Evolutionary conservation across 2,113 vertebrate species (phyloP).

Genomic region (Lipophrys pholis): DNA sequence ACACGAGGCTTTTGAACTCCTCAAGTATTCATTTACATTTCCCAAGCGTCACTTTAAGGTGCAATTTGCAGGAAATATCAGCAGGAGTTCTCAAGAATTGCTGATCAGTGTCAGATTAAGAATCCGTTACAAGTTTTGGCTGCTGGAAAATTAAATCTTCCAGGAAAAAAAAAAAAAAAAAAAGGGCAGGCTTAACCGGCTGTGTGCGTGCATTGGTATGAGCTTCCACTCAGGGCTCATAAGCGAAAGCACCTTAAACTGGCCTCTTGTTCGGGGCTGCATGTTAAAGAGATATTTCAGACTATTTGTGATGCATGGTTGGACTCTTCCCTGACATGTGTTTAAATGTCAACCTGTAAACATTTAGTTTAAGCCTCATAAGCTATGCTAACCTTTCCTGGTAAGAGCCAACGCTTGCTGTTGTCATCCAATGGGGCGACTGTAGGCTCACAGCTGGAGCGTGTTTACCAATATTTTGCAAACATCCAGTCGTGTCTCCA

Average conservation of each 20-base stretch:
- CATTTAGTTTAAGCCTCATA: background rate
- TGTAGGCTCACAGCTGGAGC: background rate
- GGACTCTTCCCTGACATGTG: background rate
- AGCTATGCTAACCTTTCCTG: background rate
- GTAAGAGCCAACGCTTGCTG: conserved; percentile 3
- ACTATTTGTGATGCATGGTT: background rate
- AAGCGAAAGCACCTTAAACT: background rate
- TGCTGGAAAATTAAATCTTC: conserved; percentile 5
- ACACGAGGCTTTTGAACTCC: conserved; percentile 12
- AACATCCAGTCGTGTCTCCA: background rate
- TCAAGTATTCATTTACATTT: conserved; percentile 23
- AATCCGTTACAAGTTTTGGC: background rate
- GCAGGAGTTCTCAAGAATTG: conserved; percentile 1
- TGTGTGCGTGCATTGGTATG: background rate
- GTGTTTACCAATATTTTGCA: background rate
- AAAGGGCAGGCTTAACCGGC: background rate
- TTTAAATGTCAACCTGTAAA: background rate
- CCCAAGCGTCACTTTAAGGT: conserved; percentile 43
- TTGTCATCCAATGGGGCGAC: background rate
- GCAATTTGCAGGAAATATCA: conserved; percentile 40
- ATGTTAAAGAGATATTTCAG: background rate
- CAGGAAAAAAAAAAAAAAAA: too few species aligned
- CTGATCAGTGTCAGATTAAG: conserved; percentile 21
- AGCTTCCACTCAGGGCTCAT: background rate
- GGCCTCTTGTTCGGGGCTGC: background rate